Base-by-base conservation (phyloP, 2,113 vertebrate species). In the Bujurquina vittata region DNA sequence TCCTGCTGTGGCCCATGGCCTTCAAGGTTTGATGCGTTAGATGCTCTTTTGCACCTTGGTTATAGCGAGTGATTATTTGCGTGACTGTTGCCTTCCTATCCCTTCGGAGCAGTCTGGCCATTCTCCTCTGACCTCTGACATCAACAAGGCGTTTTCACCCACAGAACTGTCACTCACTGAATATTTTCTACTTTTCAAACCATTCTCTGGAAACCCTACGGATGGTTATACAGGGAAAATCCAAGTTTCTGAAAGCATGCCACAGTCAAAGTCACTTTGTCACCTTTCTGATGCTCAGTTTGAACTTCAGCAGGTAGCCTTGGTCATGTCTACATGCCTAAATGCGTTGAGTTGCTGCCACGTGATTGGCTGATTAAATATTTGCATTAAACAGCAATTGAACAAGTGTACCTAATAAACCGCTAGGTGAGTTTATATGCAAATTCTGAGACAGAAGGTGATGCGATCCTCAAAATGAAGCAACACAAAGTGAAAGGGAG, bases 401-500 rank as follows among this genome's bases (percentile, higher is more conserved):
- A 4, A 69, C 40, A 49, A 18, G 9, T 69, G 5, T 29, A 49
- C 9, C 23, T 29, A 49, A 69, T 15, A 46, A 1, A 49, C 22
- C 17, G 5, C 14, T 43, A 12, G 12, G 11, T 5, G 4, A 46
- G 15, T 69, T 49, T 20, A 17, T 11, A 3, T 72, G 43, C 20
- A 20, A 31, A 20, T 14, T 11, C 49, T 69, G 49, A 17, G 10
- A 52, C 17, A 72, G 43, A 49, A 69, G 9, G 18, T 11, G 15
- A 31, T 3, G 43, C 7, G 10, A 52, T n/a, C 17, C 6, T 52
- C 10, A 15, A 14, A 61, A 62, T 4, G 7, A 7, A 52, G 76
- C 8, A 23, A 54, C 37, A 18, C 3, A 69, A 84, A 84, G 35
- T 74, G 20, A 83, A 69, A 69, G 17, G 0, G 10, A 52, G 65